phyloP scores from a whole-genome alignment of 2,113 vertebrate species.

The Chaenocephalus aceratus region DNA sequence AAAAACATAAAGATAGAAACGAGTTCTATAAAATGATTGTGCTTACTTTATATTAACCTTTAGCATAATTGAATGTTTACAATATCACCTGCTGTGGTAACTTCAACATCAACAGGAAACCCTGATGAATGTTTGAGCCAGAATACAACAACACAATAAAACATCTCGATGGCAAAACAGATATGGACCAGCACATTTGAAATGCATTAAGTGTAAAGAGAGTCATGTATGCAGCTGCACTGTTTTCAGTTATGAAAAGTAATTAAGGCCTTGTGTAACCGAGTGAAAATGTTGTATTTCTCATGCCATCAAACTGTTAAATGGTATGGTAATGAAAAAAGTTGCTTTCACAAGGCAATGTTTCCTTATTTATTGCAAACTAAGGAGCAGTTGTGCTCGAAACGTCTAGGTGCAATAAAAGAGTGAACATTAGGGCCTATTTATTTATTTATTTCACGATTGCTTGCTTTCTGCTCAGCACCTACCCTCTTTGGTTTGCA shows the following conservation, averaged over 20 bases:
- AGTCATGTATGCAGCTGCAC: neutral
- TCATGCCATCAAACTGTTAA: neutral
- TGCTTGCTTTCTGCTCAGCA: too few relatives aligned
- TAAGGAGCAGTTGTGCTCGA: too few relatives aligned
- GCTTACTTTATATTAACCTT: constrained; percentile 13
- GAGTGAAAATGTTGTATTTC: neutral
- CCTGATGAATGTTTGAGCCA: neutral
- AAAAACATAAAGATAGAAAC: constrained; percentile 43
- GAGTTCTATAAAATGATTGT: constrained; percentile 7
- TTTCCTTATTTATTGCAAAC: too few relatives aligned
- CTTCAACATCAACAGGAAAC: neutral
- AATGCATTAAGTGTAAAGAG: neutral
- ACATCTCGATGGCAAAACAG: neutral
- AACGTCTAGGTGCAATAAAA: too few relatives aligned
- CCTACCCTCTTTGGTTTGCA: too few relatives aligned
- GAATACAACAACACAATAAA: neutral
- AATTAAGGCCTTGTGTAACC: neutral
- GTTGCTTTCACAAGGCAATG: too few relatives aligned
- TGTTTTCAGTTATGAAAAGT: neutral
- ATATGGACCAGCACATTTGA: neutral
- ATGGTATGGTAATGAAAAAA: neutral
- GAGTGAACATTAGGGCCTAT: too few relatives aligned
- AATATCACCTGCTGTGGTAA: constrained; percentile 31
- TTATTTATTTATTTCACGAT: too few relatives aligned
- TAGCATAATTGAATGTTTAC: neutral